Evolutionary conservation across 2,797 vertebrate genomes (phyloP).

Genomic region (Chiloscyllium punctatum): DNA sequence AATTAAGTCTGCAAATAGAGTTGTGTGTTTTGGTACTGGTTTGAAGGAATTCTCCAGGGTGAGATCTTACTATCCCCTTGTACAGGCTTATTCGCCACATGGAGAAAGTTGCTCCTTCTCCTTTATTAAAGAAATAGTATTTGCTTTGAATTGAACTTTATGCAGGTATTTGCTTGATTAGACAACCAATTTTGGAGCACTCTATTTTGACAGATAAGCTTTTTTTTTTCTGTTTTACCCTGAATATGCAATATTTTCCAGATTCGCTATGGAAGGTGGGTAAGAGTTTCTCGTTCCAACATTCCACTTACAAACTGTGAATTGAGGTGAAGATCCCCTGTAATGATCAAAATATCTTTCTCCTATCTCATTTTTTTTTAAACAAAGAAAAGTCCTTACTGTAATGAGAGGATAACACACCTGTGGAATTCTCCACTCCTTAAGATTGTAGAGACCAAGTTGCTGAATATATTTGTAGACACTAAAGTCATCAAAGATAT

Average conservation of each 20-base stretch:
- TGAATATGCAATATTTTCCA: neutral
- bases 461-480: too few species aligned
- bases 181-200: neutral
- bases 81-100: neutral
- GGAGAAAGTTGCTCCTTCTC: neutral
- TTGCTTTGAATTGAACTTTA: neutral
- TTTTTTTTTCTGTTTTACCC: neutral
- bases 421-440: too few species aligned
- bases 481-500: too few species aligned
- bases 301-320: neutral
- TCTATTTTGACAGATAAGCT: neutral
- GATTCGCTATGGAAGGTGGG: neutral
- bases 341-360: neutral
- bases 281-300: neutral
- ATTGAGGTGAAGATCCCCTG: neutral
- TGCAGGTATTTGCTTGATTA: neutral
- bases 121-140: neutral
- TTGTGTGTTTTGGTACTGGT: neutral
- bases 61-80: neutral
- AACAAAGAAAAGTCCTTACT: neutral
- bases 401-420: too few species aligned
- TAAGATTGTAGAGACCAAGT: too few species aligned
- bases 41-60: neutral
- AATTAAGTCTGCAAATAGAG: neutral
- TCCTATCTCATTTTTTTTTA: neutral